Evolutionary conservation across 1,140 invertebrate genomes (phyloP), one percentile per base, ranked within the genome.

Genomic region (Goniozus legneri): DNA sequence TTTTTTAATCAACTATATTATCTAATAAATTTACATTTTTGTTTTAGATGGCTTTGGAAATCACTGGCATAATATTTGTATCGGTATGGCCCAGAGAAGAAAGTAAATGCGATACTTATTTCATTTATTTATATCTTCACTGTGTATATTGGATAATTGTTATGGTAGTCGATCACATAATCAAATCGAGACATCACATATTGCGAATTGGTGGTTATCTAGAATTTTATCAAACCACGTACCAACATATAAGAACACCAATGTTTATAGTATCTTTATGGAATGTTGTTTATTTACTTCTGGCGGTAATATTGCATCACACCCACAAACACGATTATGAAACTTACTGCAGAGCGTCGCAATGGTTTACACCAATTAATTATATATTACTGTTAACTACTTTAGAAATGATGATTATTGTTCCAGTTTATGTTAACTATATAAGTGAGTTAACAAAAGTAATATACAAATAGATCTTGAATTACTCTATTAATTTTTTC

Each of bases 181-280:
- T 81, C 1, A 81, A 80, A 62, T 62, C 60, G 8, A 78, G 73
- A 46, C 84, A 86, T 60, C 76, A 82, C 52, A 65, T 72, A 41
- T 63, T 85, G 16, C 71, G 83, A 39, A 69, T 84, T 46, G 77
- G 76, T 55, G 84, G 83, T 18, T 86, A 85, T 54, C 72, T 85
- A 43, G 83, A 85, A 21, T 86, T 85, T 60, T 82, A 84, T 65
- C 79, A 82, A 41, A 78, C 79, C 4, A 84, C 80, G 3, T 77
- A 79, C 56, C 72, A 77, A 34, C 78, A 81, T 34, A 77, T 82
- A 47, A 74, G 79, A 44, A 69, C 80, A 30, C 83, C 84, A 2
- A 64, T 84, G n/a, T 82, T 83, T 46, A 67, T 84, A 32, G 77
- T 80, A 0, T 84, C 82, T 3, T 61, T 85, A 16, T 84, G 83